Evolutionary conservation across 2,113 vertebrate species (phyloP).

Genomic region (Eublepharis macularius): DNA sequence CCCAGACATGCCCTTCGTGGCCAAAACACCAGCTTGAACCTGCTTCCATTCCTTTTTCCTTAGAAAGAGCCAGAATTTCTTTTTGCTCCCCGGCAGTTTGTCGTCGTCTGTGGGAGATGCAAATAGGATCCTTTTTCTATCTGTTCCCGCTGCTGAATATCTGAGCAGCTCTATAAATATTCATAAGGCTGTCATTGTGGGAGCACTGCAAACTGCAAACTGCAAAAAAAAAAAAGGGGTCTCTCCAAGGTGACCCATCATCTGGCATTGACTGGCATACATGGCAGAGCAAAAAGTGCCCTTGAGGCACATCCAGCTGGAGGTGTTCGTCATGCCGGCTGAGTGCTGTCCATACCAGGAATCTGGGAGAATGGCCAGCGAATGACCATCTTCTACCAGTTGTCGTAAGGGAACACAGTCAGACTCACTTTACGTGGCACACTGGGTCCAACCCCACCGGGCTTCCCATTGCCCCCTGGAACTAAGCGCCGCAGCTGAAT

Average conservation of each 20-base stretch:
- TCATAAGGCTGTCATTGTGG: constrained; percentile 71
- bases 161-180: constrained; percentile 73
- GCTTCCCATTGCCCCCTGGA: constrained; percentile 10
- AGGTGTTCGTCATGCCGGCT: rapidly evolving
- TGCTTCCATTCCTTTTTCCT: constrained; percentile 64
- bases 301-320: not conserved
- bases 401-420: no score
- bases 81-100: constrained; percentile 62
- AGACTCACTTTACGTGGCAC: no score
- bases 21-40: no score
- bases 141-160: constrained; percentile 68
- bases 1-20: no score
- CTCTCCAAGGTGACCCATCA: constrained; percentile 61
- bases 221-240: constrained; percentile 34
- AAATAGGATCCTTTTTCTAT: constrained; percentile 68
- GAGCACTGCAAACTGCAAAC: constrained; percentile 60
- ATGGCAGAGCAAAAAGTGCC: constrained; percentile 13
- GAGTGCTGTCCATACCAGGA: not conserved
- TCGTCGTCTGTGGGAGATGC: constrained; percentile 72
- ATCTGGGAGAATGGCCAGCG: not conserved
- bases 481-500: no score
- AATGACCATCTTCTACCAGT: no score
- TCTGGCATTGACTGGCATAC: constrained; percentile 47
- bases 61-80: constrained; percentile 63
- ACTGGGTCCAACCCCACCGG: no score